These are phyloP conservation scores for Alaudala cheleensis DNA, from an alignment of 2,113 vertebrate genomes.

Conservation along the genomic window DNA sequence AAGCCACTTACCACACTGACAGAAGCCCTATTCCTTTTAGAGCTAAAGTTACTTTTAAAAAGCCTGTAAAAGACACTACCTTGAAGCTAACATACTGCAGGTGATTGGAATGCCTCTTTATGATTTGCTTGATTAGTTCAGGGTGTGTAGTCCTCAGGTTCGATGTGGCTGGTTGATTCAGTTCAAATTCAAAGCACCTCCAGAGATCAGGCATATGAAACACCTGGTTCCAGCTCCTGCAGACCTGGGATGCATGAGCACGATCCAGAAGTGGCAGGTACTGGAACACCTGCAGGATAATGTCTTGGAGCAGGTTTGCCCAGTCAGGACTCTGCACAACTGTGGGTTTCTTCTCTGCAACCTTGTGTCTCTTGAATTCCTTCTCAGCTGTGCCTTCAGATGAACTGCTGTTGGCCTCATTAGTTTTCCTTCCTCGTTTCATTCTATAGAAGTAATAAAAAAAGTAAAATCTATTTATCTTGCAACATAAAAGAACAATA, in stretches of 20 bases:
- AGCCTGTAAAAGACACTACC: slow-evolving; percentile 71
- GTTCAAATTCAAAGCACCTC: slow-evolving; percentile 97
- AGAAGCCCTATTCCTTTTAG: not conserved
- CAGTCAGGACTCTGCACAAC: slow-evolving; percentile 72
- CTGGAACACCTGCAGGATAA: slow-evolving; percentile 92
- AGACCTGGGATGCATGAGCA: slow-evolving; percentile 93
- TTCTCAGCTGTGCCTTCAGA: slow-evolving; percentile 69
- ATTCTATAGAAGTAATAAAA: slow-evolving; percentile 74
- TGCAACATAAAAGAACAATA: not conserved
- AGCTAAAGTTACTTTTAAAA: not conserved
- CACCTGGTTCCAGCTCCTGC: slow-evolving; percentile 91
- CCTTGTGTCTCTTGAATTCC: slow-evolving; percentile 79
- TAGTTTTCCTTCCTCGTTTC: slow-evolving; percentile 86
- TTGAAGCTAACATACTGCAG: slow-evolving; percentile 98
- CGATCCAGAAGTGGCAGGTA: slow-evolving; percentile 92
- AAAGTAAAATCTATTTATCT: not conserved
- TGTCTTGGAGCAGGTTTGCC: slow-evolving; percentile 88
- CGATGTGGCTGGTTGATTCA: slow-evolving; percentile 93
- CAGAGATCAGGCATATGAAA: slow-evolving; percentile 98
- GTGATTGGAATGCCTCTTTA: slow-evolving; percentile 95
- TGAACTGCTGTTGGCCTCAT: slow-evolving; percentile 67
- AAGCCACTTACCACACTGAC: not conserved
- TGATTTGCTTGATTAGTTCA: slow-evolving; percentile 96
- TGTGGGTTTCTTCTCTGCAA: slow-evolving; percentile 19
- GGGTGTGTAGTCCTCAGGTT: slow-evolving; percentile 96